Evolutionary conservation across 2,113 vertebrate genomes (phyloP).

Genomic region (Pelvicachromis taeniatus): DNA sequence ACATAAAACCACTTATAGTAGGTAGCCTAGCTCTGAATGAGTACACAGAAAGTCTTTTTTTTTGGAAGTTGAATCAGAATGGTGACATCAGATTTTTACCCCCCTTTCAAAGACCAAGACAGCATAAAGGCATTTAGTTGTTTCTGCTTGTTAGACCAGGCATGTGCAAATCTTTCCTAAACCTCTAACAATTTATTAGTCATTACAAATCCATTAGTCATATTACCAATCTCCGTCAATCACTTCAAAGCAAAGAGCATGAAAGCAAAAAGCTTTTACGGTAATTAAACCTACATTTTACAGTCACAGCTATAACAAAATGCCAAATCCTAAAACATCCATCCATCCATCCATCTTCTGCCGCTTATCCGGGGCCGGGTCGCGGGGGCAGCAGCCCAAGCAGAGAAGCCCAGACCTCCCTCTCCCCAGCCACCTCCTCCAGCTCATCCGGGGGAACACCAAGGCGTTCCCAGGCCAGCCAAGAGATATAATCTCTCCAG

Average conservation of each 20-base stretch:
- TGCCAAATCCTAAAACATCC: too few species aligned
- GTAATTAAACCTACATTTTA: background rate
- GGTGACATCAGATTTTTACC: background rate
- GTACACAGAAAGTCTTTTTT: background rate
- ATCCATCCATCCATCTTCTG: too few species aligned
- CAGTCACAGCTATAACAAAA: background rate
- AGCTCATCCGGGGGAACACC: too few species aligned
- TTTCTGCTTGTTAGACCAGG: background rate
- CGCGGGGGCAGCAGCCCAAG: too few species aligned
- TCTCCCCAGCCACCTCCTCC: too few species aligned
- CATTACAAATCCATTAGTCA: background rate
- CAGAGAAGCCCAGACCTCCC: too few species aligned
- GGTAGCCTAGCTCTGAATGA: fast-evolving
- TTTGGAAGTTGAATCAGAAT: background rate
- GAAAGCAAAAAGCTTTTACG: background rate
- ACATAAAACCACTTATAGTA: background rate
- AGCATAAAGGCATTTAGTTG: background rate
- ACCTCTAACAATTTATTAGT: background rate
- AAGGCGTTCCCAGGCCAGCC: too few species aligned
- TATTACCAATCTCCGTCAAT: background rate
- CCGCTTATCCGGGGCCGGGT: too few species aligned
- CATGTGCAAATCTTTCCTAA: background rate
- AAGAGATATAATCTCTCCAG: too few species aligned
- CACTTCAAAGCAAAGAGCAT: background rate
- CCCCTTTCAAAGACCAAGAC: background rate